Conservation (phyloP, 2,797 vertebrate species). For the Columba guinea region DNA sequence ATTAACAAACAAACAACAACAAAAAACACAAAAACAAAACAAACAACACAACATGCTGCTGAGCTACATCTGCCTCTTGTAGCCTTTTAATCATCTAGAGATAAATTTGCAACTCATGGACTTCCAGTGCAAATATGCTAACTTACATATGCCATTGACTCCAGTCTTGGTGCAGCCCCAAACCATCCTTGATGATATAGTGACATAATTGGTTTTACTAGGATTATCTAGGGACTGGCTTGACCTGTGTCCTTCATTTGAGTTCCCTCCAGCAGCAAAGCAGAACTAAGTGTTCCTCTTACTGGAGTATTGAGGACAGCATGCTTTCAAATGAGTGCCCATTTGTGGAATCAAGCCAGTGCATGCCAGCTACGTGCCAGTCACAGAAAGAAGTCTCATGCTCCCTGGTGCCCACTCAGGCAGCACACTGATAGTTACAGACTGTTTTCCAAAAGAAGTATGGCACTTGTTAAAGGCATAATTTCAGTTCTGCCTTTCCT, state of each 20-base stretch:
- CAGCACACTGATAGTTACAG: constrained; percentile 17
- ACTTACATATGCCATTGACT: background rate
- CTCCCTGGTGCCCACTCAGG: constrained; percentile 15
- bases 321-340: background rate
- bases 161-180: background rate
- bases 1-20: background rate
- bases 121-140: background rate
- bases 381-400: background rate
- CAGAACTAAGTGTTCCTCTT: background rate
- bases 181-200: background rate
- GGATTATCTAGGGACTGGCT: background rate
- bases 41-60: background rate
- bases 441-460: constrained; percentile 39
- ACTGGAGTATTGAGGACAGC: background rate
- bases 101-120: background rate
- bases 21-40: background rate
- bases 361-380: background rate
- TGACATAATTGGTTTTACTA: background rate
- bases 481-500: constrained; percentile 30
- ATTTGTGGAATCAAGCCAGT: background rate
- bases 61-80: background rate
- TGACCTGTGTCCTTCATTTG: background rate
- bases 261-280: background rate
- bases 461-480: constrained; percentile 35
- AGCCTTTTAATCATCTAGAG: background rate